Conservation (phyloP, 2,113 vertebrate genomes). For the Limnothrissa miodon region DNA sequence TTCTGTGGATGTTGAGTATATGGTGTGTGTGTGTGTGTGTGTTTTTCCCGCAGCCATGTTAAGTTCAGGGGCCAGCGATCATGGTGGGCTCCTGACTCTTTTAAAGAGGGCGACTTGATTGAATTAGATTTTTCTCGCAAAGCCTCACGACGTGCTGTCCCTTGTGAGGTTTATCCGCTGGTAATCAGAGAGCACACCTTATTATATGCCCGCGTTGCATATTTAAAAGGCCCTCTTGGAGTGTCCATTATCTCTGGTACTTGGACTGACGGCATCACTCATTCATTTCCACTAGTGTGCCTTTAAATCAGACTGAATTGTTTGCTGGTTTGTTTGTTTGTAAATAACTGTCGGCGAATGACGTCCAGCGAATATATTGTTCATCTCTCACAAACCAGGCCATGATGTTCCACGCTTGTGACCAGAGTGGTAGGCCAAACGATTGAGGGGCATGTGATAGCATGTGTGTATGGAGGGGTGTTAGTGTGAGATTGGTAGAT, state of each 20-base stretch:
- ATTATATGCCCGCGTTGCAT: constrained; percentile 53
- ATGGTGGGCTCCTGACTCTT: not conserved
- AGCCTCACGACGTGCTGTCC: constrained; percentile 32
- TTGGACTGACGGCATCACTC: constrained; percentile 29
- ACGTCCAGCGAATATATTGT: not conserved
- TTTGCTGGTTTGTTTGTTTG: constrained; percentile 1
- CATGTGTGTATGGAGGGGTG: not conserved
- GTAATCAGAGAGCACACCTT: constrained; percentile 57
- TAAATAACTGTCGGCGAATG: not conserved
- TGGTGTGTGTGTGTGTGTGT: not conserved
- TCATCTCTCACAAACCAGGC: not conserved
- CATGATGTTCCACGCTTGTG: not conserved
- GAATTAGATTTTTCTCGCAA: not conserved
- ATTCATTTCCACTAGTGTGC: constrained; percentile 20
- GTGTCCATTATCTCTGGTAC: constrained; percentile 35
- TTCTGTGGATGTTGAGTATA: not conserved
- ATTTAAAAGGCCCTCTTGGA: constrained; percentile 49
- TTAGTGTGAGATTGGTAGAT: not conserved
- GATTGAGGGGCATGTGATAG: not conserved
- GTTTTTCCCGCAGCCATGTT: not conserved
- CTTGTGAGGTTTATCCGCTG: constrained; percentile 31
- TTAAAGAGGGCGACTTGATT: not conserved
- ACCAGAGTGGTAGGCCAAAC: not conserved
- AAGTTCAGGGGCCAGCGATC: not conserved
- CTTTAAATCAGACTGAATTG: not conserved